Conservation (phyloP, 2,113 vertebrate genomes). For the Steatornis caripensis region DNA sequence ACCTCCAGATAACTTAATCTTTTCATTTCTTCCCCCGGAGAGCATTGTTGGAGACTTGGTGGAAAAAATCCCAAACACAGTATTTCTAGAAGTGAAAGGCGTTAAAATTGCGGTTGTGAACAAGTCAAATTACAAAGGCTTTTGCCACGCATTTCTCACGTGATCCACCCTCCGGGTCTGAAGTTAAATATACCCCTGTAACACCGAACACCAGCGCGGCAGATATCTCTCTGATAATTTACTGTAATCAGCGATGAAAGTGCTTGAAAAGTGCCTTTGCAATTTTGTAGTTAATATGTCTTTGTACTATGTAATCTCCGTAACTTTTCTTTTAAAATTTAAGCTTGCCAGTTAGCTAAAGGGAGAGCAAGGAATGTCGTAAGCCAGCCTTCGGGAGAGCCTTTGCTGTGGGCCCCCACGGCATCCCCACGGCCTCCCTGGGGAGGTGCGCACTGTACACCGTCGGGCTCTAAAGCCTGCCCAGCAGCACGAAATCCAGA, state of each 20-base stretch:
- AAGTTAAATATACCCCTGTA: not conserved
- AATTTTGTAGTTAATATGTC: not conserved
- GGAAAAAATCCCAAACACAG: not conserved
- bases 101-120: not conserved
- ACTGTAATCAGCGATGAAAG: not conserved
- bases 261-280: not conserved
- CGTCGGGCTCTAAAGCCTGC: fast-evolving
- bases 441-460: fast-evolving
- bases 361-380: fast-evolving
- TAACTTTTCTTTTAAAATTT: not conserved
- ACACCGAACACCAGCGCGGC: not conserved
- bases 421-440: fast-evolving
- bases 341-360: not conserved
- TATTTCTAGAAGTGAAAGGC: not conserved
- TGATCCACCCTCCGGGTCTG: not conserved
- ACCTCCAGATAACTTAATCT: not conserved
- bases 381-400: not conserved
- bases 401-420: no score
- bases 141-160: not conserved
- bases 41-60: not conserved
- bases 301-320: not conserved
- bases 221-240: not conserved
- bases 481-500: not conserved
- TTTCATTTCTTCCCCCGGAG: not conserved
- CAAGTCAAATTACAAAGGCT: not conserved